Percentiles rank a stretch among this genome's conserved stretches.
phyloP scores from a whole-genome alignment of 1,140 invertebrate genomes.

The Metopolophium dirhodum region DNA sequence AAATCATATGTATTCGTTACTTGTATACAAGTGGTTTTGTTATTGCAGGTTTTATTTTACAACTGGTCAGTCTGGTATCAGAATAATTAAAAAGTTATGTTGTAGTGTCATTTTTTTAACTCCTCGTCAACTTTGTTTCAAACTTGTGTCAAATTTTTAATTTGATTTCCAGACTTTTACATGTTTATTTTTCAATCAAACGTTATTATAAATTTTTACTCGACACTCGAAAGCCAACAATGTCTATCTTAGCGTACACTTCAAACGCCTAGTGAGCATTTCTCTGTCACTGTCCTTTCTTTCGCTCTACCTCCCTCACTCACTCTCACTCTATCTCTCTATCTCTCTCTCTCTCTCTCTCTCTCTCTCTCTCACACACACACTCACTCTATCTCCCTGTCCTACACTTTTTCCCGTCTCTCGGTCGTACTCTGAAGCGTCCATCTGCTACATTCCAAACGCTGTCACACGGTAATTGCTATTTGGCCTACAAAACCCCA shows the following conservation, averaged over 20 bases:
- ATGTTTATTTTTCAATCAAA: constrained; percentile 29
- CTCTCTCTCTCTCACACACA: no score
- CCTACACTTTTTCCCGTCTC: neutral
- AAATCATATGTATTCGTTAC: neutral
- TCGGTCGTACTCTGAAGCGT: neutral
- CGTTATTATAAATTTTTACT: neutral
- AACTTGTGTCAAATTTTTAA: neutral
- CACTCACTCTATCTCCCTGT: neutral
- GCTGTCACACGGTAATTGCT: constrained; percentile 31
- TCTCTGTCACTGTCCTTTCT: neutral
- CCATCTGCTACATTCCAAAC: neutral
- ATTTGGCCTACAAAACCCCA: neutral
- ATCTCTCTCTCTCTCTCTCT: neutral
- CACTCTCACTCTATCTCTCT: neutral
- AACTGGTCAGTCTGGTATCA: neutral
- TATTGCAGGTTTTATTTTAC: neutral
- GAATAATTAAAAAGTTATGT: neutral
- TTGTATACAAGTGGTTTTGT: neutral
- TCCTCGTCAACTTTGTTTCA: neutral
- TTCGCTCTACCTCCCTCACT: neutral
- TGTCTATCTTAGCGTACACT: neutral
- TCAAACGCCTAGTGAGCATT: neutral
- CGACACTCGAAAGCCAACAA: neutral
- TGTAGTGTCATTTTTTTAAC: neutral
- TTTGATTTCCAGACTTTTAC: neutral